Evolutionary conservation across 2,888 invertebrate species (phyloP), one percentile per base, ranked within the genome.

Genomic region (Hypsopygia costalis): DNA sequence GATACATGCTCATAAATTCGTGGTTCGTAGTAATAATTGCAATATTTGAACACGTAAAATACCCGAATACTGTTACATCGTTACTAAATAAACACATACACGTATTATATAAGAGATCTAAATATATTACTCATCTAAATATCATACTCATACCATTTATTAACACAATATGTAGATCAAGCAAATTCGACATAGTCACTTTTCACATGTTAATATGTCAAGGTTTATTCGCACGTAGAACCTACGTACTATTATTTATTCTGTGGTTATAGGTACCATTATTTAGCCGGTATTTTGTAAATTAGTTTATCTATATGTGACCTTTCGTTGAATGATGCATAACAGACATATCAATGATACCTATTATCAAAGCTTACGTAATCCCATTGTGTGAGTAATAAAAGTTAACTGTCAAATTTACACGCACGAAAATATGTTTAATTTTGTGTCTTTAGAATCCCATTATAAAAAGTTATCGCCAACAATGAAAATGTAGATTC

Each of bases 401-500:
- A 25, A 6, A 25, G n/a, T 25, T 25, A 5, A 25, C n/a, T 8
- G 25, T 25, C 6, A 25, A 8, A 25, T 25, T 25, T 5, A n/a
- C 1, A 25, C 25, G 25, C 25, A 25, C 25, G 25, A 25, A 25
- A 25, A 25, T 4, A 25, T 25, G 25, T 25, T 25, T 25, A 3
- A 25, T 25, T 25, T 8, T 7, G 16, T n/a, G 6, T 25, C 7
- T 25, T n/a, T n/a, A n/a, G n/a, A n/a, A n/a, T 8, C 25, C n/a
- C n/a, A 3, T 8, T 21, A 36, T 36, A 21, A 16, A 37, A 37
- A 36, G 27, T 29, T 12, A 36, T 12, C 10, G 35, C 12, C 7
- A 4, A 20, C 28, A 16, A 16, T 36, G 20, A 36, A 36, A 36
- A 36, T 8, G 16, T 34, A 38, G 37, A 25, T 44, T 46, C 31